Evolutionary conservation across 2,888 invertebrate genomes (phyloP).

Genomic region (Eupithecia exiguata): DNA sequence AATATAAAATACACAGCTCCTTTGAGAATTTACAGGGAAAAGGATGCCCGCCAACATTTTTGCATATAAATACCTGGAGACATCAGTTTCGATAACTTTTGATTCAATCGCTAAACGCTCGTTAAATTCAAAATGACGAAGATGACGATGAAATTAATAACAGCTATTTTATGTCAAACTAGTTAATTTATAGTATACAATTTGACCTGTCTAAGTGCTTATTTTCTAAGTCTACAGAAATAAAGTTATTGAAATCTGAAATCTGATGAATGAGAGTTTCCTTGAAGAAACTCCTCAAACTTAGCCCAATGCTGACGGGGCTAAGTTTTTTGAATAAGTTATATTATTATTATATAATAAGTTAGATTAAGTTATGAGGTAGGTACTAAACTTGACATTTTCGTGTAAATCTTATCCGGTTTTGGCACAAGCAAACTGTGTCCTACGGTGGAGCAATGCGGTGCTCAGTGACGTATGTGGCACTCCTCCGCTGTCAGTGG

Average conservation of each 20-base stretch:
- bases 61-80: neutral
- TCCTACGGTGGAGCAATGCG: neutral
- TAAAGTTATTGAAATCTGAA: too few species aligned
- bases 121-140: neutral
- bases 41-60: neutral
- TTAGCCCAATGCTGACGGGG: too few species aligned
- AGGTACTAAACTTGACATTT: neutral
- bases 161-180: too few species aligned
- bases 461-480: neutral
- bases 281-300: too few species aligned
- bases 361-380: too few species aligned
- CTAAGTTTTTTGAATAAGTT: too few species aligned
- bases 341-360: too few species aligned
- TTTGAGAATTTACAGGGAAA: neutral
- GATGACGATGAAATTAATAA: too few species aligned
- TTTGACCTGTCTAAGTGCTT: too few species aligned
- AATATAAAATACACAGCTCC: conserved; percentile 1
- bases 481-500: neutral
- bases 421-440: conserved; percentile 1
- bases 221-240: too few species aligned
- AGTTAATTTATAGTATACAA: too few species aligned
- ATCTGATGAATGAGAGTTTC: too few species aligned
- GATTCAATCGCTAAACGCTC: neutral
- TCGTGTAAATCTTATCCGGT: conserved; percentile 4
- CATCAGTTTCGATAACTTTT: neutral